phyloP scores from a whole-genome alignment of 2,888 invertebrate species.

The Hyppa rectilinea region DNA sequence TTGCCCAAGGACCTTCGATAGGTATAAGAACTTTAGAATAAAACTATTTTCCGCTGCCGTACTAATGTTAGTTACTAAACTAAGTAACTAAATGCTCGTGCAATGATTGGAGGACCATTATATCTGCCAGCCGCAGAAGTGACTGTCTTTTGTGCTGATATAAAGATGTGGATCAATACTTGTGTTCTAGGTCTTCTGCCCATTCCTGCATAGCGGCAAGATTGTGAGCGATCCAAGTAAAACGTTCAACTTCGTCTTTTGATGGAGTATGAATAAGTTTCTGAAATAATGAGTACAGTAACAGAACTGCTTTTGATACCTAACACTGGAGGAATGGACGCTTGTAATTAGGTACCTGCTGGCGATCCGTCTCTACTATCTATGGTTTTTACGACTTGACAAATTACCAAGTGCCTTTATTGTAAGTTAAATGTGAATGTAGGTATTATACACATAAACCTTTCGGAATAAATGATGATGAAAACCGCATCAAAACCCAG shows the following conservation, averaged over 20 bases:
- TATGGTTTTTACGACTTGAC: too few species aligned
- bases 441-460: too few species aligned
- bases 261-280: conserved; percentile 61
- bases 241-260: conserved; percentile 61
- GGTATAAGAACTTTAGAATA: background rate
- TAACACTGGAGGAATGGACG: conserved; percentile 4
- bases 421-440: too few species aligned
- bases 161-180: background rate
- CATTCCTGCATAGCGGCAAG: conserved; percentile 18
- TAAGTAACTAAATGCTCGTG: background rate
- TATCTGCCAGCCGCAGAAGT: background rate
- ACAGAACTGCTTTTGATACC: conserved; percentile 47
- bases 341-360: too few species aligned
- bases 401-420: too few species aligned
- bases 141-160: background rate
- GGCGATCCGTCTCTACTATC: too few species aligned
- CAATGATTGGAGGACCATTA: background rate
- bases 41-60: background rate
- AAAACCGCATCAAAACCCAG: too few species aligned
- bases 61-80: background rate
- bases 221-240: conserved; percentile 53
- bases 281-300: conserved; percentile 52
- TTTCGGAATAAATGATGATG: too few species aligned
- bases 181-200: conserved; percentile 1
- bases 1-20: background rate